These are phyloP conservation scores for Agapornis roseicollis DNA, from an alignment of 2,113 vertebrate species.

Conservation along the genomic window DNA sequence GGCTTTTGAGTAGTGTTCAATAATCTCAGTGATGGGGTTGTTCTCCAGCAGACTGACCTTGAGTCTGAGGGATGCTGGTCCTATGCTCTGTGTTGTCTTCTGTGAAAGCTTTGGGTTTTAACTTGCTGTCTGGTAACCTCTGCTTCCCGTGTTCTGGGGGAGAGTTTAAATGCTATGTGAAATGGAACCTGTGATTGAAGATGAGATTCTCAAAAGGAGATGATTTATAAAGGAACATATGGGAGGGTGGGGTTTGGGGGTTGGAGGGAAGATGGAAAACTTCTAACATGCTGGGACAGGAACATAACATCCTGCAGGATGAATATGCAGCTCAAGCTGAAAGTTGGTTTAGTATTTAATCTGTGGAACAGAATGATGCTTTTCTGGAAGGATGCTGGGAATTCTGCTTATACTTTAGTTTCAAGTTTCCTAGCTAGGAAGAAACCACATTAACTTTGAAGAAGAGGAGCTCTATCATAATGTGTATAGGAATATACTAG, in stretches of 20 bases:
- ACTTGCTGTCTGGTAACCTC: background rate
- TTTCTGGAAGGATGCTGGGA: background rate
- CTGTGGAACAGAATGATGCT: background rate
- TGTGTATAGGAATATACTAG: background rate
- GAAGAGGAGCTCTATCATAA: background rate
- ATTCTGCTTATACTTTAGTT: background rate
- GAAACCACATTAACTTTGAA: background rate
- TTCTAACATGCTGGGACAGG: background rate
- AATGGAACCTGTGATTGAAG: background rate
- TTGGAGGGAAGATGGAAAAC: background rate
- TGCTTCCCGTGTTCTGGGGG: background rate
- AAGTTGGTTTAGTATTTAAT: background rate
- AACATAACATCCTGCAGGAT: background rate
- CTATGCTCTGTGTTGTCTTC: background rate
- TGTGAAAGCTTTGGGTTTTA: background rate
- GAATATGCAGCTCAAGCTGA: background rate
- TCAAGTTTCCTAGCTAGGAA: background rate
- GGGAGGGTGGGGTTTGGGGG: background rate
- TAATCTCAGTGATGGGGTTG: background rate
- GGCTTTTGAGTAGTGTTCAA: background rate
- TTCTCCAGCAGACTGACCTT: background rate
- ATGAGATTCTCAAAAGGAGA: background rate
- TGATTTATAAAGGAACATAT: background rate
- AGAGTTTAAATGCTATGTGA: background rate
- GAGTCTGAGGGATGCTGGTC: background rate